These are phyloP conservation scores for Esox niger DNA, from an alignment of 2,113 vertebrate species.

Conservation along the genomic window DNA sequence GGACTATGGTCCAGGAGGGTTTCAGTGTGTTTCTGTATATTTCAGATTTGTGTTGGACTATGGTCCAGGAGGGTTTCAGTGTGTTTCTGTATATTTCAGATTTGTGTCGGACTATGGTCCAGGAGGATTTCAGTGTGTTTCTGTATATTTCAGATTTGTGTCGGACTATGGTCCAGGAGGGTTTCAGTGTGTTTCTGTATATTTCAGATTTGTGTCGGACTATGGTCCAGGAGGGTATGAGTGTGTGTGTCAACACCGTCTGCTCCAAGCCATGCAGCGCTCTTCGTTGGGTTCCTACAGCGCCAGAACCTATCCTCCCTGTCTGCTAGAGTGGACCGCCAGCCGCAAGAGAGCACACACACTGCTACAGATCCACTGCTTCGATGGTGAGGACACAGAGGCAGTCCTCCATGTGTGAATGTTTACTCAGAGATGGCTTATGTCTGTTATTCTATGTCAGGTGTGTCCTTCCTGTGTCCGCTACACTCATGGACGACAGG, in stretches of 20 bases:
- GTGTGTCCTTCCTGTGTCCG: constrained; percentile 83
- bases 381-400: background rate
- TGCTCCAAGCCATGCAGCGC: constrained; percentile 85
- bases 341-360: constrained; percentile 84
- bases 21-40: constrained; percentile 76
- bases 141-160: background rate
- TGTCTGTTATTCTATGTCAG: constrained; percentile 56
- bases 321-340: constrained; percentile 88
- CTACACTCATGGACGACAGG: constrained; percentile 92
- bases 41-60: constrained; percentile 84
- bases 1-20: constrained; percentile 81
- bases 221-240: constrained; percentile 83
- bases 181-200: constrained; percentile 30
- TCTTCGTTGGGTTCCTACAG: constrained; percentile 62
- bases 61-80: constrained; percentile 81
- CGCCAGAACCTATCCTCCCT: constrained; percentile 81
- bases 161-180: too few species aligned
- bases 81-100: constrained; percentile 73
- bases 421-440: too few species aligned
- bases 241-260: constrained; percentile 88
- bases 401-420: too few species aligned
- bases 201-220: constrained; percentile 81
- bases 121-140: constrained; percentile 80
- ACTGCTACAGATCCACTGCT: constrained; percentile 80
- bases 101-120: constrained; percentile 84